These are phyloP conservation scores for Esperia sulphurella DNA, from an alignment of 2,888 invertebrate species.

Conservation along the genomic window DNA sequence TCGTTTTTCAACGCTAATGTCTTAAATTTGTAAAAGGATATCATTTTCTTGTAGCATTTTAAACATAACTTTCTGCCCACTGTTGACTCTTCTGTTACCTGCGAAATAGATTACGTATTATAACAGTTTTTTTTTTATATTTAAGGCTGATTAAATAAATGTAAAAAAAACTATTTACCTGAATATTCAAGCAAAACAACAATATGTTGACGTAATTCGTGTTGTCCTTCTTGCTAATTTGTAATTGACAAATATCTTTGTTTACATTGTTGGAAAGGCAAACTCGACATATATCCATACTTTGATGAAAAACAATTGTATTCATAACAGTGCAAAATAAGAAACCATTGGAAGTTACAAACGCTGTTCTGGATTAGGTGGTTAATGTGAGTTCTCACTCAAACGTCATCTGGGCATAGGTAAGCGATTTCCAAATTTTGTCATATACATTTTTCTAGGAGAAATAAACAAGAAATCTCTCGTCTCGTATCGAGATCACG, in stretches of 20 bases:
- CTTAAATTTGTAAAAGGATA: slow-evolving; percentile 55
- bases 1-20: slow-evolving; percentile 47
- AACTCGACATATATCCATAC: slow-evolving; percentile 45
- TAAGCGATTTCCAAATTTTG: too few species aligned
- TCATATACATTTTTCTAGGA: too few species aligned
- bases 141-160: too few species aligned
- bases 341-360: too few species aligned
- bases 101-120: background rate
- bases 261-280: slow-evolving; percentile 36
- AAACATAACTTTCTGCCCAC: slow-evolving; percentile 48
- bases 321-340: too few species aligned
- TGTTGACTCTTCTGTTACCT: slow-evolving; percentile 41
- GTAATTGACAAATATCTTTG: slow-evolving; percentile 39
- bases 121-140: background rate
- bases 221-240: slow-evolving; percentile 22
- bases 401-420: too few species aligned
- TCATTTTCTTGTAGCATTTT: slow-evolving; percentile 50
- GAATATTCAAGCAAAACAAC: slow-evolving; percentile 51
- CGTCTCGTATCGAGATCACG: too few species aligned
- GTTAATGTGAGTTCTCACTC: too few species aligned
- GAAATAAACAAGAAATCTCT: too few species aligned
- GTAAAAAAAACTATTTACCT: slow-evolving; percentile 34
- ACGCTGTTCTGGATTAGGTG: too few species aligned
- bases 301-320: too few species aligned
- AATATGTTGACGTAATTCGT: slow-evolving; percentile 38